A percentile compares a stretch with the other conserved stretches of the same genome.
phyloP scores from a whole-genome alignment of 2,797 vertebrate species.

The Erpetoichthys calabaricus region DNA sequence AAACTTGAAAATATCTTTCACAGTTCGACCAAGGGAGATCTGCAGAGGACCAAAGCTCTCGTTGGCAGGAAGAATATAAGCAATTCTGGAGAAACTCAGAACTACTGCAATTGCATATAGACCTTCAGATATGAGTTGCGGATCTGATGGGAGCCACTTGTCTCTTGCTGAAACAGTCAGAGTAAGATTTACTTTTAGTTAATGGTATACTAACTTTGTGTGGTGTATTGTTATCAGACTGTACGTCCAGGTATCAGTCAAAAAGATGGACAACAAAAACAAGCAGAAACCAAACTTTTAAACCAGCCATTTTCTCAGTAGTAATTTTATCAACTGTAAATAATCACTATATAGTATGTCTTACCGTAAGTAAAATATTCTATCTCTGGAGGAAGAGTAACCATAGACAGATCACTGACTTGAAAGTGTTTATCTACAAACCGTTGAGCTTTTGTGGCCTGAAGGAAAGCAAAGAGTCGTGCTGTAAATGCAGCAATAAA shows the following conservation, averaged over 20 bases:
- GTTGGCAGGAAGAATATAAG: conserved; percentile 75
- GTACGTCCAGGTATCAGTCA: too few species aligned
- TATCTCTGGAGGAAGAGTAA: conserved; percentile 65
- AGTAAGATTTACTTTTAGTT: conserved; percentile 12
- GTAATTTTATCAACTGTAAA: too few species aligned
- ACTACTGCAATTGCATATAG: conserved; percentile 76
- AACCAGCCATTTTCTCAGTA: too few species aligned
- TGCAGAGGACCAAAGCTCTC: conserved; percentile 77
- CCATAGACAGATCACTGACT: conserved; percentile 55
- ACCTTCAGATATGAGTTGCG: conserved; percentile 77
- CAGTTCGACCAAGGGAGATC: conserved; percentile 75
- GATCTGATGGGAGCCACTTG: conserved; percentile 78
- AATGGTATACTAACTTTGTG: too few species aligned
- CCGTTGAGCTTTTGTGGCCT: conserved; percentile 69
- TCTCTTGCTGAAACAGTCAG: conserved; percentile 57
- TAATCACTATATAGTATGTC: conserved; percentile 10
- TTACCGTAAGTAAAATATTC: conserved; percentile 74
- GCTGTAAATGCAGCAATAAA: conserved; percentile 76
- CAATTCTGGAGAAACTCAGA: conserved; percentile 73
- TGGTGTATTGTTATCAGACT: too few species aligned
- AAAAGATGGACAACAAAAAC: too few species aligned
- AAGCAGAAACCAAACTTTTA: too few species aligned
- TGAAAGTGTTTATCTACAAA: conserved; percentile 68
- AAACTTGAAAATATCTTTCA: conserved; percentile 82
- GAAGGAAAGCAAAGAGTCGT: conserved; percentile 63